These are phyloP conservation scores for Lasioglossum figueresi DNA, from an alignment of 2,888 invertebrate species.

Conservation along the genomic window DNA sequence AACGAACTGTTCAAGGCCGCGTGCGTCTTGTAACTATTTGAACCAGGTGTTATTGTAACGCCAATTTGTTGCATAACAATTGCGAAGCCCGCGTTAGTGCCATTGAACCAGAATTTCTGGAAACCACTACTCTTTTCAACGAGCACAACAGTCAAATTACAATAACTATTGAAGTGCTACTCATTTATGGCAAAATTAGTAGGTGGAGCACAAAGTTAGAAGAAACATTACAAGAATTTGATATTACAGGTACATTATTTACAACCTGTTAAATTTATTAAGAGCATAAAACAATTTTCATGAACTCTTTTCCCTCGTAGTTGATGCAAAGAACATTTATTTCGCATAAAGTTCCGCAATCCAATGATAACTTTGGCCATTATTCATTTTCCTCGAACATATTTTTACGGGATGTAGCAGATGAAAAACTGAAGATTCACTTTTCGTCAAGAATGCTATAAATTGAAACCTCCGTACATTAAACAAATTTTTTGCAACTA, in stretches of 20 bases:
- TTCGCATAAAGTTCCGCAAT: background rate
- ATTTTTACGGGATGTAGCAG: no score
- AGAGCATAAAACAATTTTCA: background rate
- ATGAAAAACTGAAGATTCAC: no score
- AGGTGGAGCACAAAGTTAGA: no score
- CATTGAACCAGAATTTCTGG: background rate
- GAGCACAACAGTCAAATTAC: background rate
- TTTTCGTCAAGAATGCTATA: background rate
- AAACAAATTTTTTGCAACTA: no score
- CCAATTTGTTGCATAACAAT: constrained; percentile 1
- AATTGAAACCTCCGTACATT: background rate
- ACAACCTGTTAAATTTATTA: background rate
- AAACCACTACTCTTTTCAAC: background rate
- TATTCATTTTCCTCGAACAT: no score
- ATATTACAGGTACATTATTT: background rate
- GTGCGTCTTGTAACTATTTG: background rate
- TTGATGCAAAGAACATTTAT: background rate
- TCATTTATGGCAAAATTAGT: no score
- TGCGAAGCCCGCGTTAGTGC: background rate
- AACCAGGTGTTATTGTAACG: constrained; percentile 4
- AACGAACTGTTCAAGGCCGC: constrained; percentile 20
- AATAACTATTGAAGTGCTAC: background rate
- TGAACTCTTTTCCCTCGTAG: background rate
- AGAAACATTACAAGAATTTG: background rate
- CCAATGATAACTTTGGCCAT: no score